These are phyloP conservation scores for Perizoma flavofasciatum DNA, from an alignment of 2,888 invertebrate species.

Conservation along the genomic window DNA sequence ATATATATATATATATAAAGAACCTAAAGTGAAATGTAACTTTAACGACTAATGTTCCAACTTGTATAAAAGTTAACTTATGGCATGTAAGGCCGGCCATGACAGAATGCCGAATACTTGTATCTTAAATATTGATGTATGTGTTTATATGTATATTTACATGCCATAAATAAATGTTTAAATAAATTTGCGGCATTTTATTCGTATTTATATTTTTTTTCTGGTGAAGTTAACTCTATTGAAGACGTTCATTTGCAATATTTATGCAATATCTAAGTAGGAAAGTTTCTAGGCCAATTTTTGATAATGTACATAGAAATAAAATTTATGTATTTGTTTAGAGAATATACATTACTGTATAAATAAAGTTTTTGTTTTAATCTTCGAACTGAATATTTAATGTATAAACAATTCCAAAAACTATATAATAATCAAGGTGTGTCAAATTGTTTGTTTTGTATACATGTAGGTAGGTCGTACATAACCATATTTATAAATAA, in stretches of 20 bases:
- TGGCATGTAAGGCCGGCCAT: too few relatives aligned
- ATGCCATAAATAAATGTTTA: slow-evolving; percentile 7
- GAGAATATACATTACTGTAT: slow-evolving; percentile 47
- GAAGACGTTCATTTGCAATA: slow-evolving; percentile 3
- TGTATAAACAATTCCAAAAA: slow-evolving; percentile 31
- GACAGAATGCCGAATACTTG: slow-evolving; percentile 1
- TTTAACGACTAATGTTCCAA: too few relatives aligned
- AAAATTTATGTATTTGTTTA: slow-evolving; percentile 52
- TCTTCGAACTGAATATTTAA: slow-evolving; percentile 45
- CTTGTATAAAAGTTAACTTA: too few relatives aligned
- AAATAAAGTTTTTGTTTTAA: slow-evolving; percentile 50
- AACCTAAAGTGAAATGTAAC: too few relatives aligned
- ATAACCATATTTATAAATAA: slow-evolving; percentile 52
- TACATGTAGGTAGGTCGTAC: slow-evolving; percentile 48
- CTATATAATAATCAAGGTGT: slow-evolving; percentile 37
- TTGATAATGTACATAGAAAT: slow-evolving; percentile 58
- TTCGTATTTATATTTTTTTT: slow-evolving; percentile 2
- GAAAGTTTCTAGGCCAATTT: slow-evolving; percentile 42
- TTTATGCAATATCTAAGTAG: slow-evolving; percentile 19
- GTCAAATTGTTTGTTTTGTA: slow-evolving; percentile 65
- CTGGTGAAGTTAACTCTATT: background rate
- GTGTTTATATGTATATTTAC: background rate
- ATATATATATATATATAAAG: too few relatives aligned
- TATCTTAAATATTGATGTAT: background rate
- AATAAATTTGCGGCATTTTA: slow-evolving; percentile 4